These are phyloP conservation scores for Hypselothyrea guttata DNA, from an alignment of 2,888 invertebrate genomes.

Conservation along the genomic window DNA sequence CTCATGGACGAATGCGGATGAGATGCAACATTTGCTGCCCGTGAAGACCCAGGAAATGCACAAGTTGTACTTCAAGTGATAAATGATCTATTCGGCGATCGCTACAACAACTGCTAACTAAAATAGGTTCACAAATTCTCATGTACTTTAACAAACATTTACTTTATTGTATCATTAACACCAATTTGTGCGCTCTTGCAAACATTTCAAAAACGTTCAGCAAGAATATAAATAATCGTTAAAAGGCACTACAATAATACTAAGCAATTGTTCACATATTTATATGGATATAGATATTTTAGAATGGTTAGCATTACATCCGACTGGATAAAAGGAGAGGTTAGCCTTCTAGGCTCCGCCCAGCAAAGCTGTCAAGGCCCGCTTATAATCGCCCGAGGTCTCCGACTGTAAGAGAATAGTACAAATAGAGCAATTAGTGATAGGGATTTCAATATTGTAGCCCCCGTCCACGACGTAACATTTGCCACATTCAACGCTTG, in stretches of 20 bases:
- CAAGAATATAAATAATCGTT: neutral
- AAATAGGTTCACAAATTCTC: constrained; percentile 3
- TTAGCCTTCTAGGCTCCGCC: constrained; percentile 60
- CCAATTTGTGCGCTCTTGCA: constrained; percentile 44
- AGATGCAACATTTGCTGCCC: constrained; percentile 86
- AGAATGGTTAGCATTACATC: neutral
- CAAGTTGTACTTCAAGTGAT: constrained; percentile 80
- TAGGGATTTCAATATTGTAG: too few species aligned
- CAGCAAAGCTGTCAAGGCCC: constrained; percentile 83
- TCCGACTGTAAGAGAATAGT: constrained; percentile 80
- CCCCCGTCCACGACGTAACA: too few species aligned
- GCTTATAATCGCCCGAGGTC: constrained; percentile 85
- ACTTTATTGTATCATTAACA: constrained; percentile 49
- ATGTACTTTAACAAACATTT: constrained; percentile 17
- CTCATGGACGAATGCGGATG: constrained; percentile 87
- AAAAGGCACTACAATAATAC: constrained; percentile 18
- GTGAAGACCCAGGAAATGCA: constrained; percentile 83
- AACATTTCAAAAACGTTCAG: constrained; percentile 37
- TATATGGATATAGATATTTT: neutral
- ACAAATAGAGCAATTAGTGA: constrained; percentile 3
- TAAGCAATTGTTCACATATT: constrained; percentile 7
- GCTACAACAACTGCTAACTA: neutral
- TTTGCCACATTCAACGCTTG: too few species aligned
- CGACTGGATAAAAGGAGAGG: neutral
- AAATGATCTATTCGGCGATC: neutral